Evolutionary conservation across 1,140 invertebrate genomes (phyloP), one percentile per base, ranked within the genome.

Genomic region (Teleogryllus occipitalis): DNA sequence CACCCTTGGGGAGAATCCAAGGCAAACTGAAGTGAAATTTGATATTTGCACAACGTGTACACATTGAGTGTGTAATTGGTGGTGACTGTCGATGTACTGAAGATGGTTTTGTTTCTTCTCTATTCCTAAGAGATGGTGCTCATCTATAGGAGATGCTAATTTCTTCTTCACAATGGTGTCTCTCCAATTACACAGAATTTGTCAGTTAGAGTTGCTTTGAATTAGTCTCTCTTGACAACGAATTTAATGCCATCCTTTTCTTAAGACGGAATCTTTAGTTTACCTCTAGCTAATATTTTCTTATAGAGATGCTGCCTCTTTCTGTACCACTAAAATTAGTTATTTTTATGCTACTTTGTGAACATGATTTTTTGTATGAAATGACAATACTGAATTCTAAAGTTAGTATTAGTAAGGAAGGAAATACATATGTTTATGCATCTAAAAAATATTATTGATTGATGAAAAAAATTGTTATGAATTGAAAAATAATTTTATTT

Each of bases 401-500:
- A 65, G 18, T 65, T 65, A 65, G 10, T 10, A 65, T 65, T 65
- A 65, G 10, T 65, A 65, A 65, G 54, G 18, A 18, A 65, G 54
- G 18, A 65, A 65, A 65, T 65, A 65, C 18, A 14, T 65, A 65
- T 65, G 10, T 14, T 10, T 65, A 14, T 10, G 54, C 10, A 65
- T 65, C 10, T 14, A 65, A 65, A 65, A 65, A 14, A 10, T 18
- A 65, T 14, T 65, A 65, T 14, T 65, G 18, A 65, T 65, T 18
- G 18, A 65, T 65, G 54, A 65, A 65, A 39, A 39, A 39, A 39
- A 39, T 65, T 65, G 54, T 65, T 65, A 65, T 65, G 18, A 65
- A 65, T 65, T 65, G 54, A 65, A 65, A 65, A 65, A 65, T 65
- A 65, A 65, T 65, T 65, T 65, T 65, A 65, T 65, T 65, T 65